Percentiles rank a stretch among this genome's conserved stretches.
Evolutionary conservation across 2,888 invertebrate genomes (phyloP).

Genomic region (Chalcosyrphus nemorum): DNA sequence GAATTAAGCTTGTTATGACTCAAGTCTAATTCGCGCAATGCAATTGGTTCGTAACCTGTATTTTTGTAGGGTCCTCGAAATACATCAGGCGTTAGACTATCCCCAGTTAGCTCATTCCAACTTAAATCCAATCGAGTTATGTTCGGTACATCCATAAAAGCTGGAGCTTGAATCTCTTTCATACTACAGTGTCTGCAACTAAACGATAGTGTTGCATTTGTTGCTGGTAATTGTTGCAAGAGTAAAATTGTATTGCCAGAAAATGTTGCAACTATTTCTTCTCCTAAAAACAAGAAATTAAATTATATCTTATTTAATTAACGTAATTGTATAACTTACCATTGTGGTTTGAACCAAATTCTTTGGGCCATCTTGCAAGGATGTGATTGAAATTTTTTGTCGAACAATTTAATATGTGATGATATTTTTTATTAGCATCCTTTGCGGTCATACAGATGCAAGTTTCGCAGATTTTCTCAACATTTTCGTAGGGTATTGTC

Average conservation of each 20-base stretch:
- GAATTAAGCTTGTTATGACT: slow-evolving; percentile 86
- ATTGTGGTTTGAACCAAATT: slow-evolving; percentile 78
- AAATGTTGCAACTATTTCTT: slow-evolving; percentile 78
- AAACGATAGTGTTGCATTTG: slow-evolving; percentile 78
- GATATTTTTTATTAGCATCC: slow-evolving; percentile 75
- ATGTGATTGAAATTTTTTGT: slow-evolving; percentile 79
- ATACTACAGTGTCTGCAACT: slow-evolving; percentile 80
- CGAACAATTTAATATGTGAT: slow-evolving; percentile 78
- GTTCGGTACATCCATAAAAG: slow-evolving; percentile 80
- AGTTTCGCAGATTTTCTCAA: slow-evolving; percentile 78
- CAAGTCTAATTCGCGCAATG: slow-evolving; percentile 85
- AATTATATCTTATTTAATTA: too few relatives aligned
- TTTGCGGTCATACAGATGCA: slow-evolving; percentile 78
- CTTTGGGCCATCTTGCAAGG: slow-evolving; percentile 79
- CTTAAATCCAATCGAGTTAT: slow-evolving; percentile 80
- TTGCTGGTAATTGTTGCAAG: slow-evolving; percentile 80
- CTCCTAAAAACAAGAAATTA: slow-evolving; percentile 62
- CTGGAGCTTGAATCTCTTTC: slow-evolving; percentile 78
- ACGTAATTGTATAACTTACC: too few relatives aligned
- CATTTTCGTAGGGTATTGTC: slow-evolving; percentile 79
- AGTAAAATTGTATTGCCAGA: slow-evolving; percentile 79
- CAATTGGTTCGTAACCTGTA: slow-evolving; percentile 84
- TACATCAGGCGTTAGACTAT: slow-evolving; percentile 85
- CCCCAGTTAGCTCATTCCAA: slow-evolving; percentile 81
- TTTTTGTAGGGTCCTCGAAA: slow-evolving; percentile 86